A percentile compares a stretch with the other conserved stretches of the same genome.
These are phyloP conservation scores for Xestoiulus laeticollis DNA, from an alignment of 2,888 invertebrate species.

Conservation along the genomic window DNA sequence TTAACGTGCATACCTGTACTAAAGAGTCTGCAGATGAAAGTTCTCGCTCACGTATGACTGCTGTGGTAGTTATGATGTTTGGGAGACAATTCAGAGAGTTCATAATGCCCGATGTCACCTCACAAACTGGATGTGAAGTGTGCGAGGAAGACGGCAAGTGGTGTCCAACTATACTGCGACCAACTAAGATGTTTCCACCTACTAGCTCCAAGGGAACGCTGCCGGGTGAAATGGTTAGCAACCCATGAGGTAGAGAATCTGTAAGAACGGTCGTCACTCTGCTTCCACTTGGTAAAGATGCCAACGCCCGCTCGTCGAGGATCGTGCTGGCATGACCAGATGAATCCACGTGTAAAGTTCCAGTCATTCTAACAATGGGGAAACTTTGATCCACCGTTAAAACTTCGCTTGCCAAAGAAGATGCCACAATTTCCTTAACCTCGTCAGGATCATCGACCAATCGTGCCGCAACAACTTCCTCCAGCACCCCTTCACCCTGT, in stretches of 20 bases:
- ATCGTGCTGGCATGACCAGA: conserved; percentile 12
- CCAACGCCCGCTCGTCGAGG: conserved; percentile 27
- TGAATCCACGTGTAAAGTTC: conserved; percentile 44
- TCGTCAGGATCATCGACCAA: conserved; percentile 41
- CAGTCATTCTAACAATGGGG: conserved; percentile 32
- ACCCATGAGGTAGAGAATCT: conserved; percentile 3
- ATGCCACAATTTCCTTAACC: conserved; percentile 45
- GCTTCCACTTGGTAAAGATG: conserved; percentile 18
- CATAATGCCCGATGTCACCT: conserved; percentile 34
- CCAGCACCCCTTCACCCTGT: conserved; percentile 21
- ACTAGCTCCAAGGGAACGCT: conserved; percentile 31
- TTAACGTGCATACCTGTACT: conserved; percentile 27
- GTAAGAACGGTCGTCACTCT: conserved; percentile 36
- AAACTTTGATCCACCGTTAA: conserved; percentile 40
- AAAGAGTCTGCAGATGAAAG: background rate
- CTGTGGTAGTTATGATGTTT: conserved; percentile 36
- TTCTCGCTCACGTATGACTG: conserved; percentile 32
- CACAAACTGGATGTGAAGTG: background rate
- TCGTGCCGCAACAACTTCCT: background rate
- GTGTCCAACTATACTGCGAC: conserved; percentile 31
- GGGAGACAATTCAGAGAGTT: conserved; percentile 27
- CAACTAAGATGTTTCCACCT: conserved; percentile 44
- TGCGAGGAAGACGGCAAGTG: conserved; percentile 39
- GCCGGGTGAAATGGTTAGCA: conserved; percentile 17
- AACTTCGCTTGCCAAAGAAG: conserved; percentile 41